Evolutionary conservation across 2,888 invertebrate species (phyloP).

Genomic region (Himalopsyche anomala): DNA sequence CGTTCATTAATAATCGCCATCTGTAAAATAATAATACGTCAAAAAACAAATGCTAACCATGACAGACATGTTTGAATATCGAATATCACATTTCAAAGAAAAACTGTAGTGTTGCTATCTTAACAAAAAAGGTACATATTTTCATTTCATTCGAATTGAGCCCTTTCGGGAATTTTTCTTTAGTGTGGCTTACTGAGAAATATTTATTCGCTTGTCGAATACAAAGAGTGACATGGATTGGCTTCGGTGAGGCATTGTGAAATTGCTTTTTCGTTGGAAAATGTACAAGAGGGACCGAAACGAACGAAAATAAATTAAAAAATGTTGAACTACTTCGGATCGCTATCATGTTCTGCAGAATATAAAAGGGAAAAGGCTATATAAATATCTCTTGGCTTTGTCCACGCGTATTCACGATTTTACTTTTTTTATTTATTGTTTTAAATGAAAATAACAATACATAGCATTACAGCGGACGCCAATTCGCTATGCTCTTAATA

Average conservation of each 20-base stretch:
- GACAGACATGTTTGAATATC: not conserved
- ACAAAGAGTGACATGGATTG: constrained; percentile 9
- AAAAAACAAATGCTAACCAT: not conserved
- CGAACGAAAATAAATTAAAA: not conserved
- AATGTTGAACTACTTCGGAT: not conserved
- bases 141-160: not conserved
- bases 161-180: not conserved
- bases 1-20: not conserved
- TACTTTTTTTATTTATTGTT: too few species aligned
- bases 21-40: not conserved
- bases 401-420: too few species aligned
- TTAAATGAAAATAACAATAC: too few species aligned
- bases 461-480: too few species aligned
- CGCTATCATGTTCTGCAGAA: too few species aligned
- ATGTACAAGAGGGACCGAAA: not conserved
- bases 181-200: constrained; percentile 5
- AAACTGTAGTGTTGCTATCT: not conserved
- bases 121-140: not conserved
- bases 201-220: constrained; percentile 5
- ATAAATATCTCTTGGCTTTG: too few species aligned
- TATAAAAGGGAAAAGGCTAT: too few species aligned
- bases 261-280: constrained; percentile 20
- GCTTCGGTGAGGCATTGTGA: not conserved
- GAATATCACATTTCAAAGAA: not conserved
- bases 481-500: too few species aligned